Base-by-base conservation (phyloP, 2,113 vertebrate species). In the Vulpes ferrilata region DNA sequence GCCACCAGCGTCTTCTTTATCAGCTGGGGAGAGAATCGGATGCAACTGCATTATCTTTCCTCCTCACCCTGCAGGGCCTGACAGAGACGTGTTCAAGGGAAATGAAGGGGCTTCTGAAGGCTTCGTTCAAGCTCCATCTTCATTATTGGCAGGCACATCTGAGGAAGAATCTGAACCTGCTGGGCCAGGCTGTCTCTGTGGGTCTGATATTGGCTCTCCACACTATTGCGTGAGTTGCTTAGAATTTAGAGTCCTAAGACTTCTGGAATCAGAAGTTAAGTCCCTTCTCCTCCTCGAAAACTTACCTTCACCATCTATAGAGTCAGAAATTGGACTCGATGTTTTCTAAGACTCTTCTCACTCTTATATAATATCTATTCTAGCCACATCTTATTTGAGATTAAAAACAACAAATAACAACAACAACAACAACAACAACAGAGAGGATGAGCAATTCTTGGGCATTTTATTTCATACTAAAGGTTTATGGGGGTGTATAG, bases 111-210 rank as follows among this genome's bases (percentile, higher is more conserved):
- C 22, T 83, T n/a, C 27, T 32, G 35, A 55, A 60, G 32, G 1
- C 78, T n/a, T 27, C 30, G 32, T 23, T 11, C 2, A 0, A 65
- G 15, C 76, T 53, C 22, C 11, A 7, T 23, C 71, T 55, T 35
- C 25, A 1, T 9, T 22, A 3, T 0, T 73, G 69, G 76, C 1
- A 1, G 62, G 22, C 19, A 12, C 4, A 16, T n/a, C 23, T 35
- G n/a, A 79, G 69, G 23, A 43, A 16, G 7, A 9, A 15, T 64
- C 17, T 43, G 25, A 22, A 3, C 19, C 80, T 62, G 25, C 25
- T 7, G 4, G n/a, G 22, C 6, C 9, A 7, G 48, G 53, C 60
- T 35, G 53, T 17, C 80, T 89, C 71, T 17, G 2, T 15, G 25
- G 11, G 25, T 67, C 64, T 55, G 7, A 11, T 17, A 1, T 1